A percentile compares a stretch with the other conserved stretches of the same genome.
Conservation (phyloP, 2,797 vertebrate species). For the Nyctibius grandis region DNA sequence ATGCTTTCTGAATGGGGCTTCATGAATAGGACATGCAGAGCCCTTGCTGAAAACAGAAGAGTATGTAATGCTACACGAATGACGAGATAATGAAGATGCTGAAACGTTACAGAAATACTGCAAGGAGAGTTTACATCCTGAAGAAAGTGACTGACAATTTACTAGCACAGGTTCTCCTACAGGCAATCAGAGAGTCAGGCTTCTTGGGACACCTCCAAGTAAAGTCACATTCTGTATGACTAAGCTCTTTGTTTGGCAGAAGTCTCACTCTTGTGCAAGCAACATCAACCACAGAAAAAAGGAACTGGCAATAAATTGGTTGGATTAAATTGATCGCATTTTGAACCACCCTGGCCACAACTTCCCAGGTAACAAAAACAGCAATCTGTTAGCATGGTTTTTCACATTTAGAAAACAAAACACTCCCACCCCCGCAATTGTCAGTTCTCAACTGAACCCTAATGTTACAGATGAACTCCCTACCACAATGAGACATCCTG, state of each 20-base stretch:
- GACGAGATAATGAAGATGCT: neutral
- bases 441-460: neutral
- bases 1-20: neutral
- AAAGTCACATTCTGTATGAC: neutral
- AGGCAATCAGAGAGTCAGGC: accelerated
- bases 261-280: neutral
- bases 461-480: neutral
- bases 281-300: neutral
- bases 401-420: neutral
- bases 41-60: neutral
- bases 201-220: neutral
- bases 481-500: neutral
- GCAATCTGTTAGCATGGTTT: neutral
- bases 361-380: neutral
- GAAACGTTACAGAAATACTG: neutral
- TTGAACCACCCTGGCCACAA: neutral
- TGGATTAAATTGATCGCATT: neutral
- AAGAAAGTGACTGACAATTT: accelerated
- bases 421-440: accelerated
- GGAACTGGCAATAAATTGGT: neutral
- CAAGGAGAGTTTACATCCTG: neutral
- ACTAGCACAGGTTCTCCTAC: neutral
- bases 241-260: neutral
- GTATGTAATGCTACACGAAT: accelerated
- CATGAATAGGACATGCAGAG: neutral